Conservation (phyloP, 2,888 invertebrate genomes). For the Drosophila borealis region DNA sequence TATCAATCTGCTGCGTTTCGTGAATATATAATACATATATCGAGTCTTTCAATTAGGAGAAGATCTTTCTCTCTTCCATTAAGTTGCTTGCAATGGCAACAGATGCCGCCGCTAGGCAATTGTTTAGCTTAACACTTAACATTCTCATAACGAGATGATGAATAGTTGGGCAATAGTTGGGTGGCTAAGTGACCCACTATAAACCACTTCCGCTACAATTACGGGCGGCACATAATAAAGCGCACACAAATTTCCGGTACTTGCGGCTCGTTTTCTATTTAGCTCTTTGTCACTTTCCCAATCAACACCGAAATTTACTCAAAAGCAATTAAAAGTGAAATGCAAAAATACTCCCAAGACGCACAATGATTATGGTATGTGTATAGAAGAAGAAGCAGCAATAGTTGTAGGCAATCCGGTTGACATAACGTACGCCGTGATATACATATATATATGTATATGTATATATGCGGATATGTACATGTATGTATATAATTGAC, state of each 20-base stretch:
- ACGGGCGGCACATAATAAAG: conserved; percentile 24
- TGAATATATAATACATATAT: no score
- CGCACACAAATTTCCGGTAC: conserved; percentile 49
- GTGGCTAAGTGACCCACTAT: conserved; percentile 25
- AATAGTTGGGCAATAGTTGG: not conserved
- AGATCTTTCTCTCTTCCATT: no score
- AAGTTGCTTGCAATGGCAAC: not conserved
- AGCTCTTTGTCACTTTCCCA: conserved; percentile 43
- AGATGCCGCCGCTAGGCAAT: not conserved
- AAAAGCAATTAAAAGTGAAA: conserved; percentile 56
- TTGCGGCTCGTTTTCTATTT: conserved; percentile 23
- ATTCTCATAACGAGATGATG: conserved; percentile 5
- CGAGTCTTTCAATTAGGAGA: no score
- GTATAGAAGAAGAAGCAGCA: conserved; percentile 8
- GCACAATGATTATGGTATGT: not conserved
- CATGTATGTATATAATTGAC: not conserved
- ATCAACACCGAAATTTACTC: conserved; percentile 39
- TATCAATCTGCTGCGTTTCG: no score
- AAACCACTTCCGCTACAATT: conserved; percentile 62
- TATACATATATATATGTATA: not conserved
- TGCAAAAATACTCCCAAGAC: conserved; percentile 20
- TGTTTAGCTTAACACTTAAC: not conserved
- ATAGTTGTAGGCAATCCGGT: conserved; percentile 1
- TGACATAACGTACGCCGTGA: conserved; percentile 44
- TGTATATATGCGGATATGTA: not conserved